Percentiles rank a stretch among this genome's conserved stretches.
Conservation (phyloP, 2,113 vertebrate genomes). For the Petrocephalus microphthalmus region DNA sequence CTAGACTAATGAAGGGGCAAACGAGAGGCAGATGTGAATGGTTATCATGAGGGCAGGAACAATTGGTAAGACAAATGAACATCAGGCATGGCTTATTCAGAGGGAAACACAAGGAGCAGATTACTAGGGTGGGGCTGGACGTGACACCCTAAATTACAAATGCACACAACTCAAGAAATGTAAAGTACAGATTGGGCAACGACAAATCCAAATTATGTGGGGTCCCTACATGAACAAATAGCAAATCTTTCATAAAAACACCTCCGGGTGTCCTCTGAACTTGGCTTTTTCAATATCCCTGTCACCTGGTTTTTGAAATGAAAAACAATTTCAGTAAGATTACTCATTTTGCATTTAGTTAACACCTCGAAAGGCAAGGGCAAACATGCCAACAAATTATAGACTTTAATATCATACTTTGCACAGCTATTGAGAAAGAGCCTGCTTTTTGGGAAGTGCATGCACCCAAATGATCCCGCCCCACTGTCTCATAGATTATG, state of each 20-base stretch:
- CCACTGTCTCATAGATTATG: neutral
- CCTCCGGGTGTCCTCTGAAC: neutral
- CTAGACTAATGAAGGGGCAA: too few relatives aligned
- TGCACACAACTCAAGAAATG: neutral
- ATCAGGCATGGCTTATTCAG: too few relatives aligned
- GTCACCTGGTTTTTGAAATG: neutral
- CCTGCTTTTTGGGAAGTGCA: neutral
- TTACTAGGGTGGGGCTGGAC: too few relatives aligned
- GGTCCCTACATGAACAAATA: neutral
- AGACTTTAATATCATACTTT: neutral
- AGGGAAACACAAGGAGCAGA: too few relatives aligned
- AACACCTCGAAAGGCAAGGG: neutral
- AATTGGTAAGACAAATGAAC: too few relatives aligned
- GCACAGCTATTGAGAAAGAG: neutral
- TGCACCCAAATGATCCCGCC: neutral
- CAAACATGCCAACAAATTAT: neutral
- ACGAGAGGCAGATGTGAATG: too few relatives aligned
- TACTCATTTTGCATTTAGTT: neutral
- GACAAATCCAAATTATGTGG: neutral
- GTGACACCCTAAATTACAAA: neutral
- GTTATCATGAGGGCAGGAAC: too few relatives aligned
- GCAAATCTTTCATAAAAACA: neutral
- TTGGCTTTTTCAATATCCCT: neutral
- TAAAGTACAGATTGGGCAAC: neutral
- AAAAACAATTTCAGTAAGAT: neutral